Evolutionary conservation across 2,797 vertebrate species (phyloP), one percentile per base, ranked within the genome.

Genomic region (Morus bassanus): DNA sequence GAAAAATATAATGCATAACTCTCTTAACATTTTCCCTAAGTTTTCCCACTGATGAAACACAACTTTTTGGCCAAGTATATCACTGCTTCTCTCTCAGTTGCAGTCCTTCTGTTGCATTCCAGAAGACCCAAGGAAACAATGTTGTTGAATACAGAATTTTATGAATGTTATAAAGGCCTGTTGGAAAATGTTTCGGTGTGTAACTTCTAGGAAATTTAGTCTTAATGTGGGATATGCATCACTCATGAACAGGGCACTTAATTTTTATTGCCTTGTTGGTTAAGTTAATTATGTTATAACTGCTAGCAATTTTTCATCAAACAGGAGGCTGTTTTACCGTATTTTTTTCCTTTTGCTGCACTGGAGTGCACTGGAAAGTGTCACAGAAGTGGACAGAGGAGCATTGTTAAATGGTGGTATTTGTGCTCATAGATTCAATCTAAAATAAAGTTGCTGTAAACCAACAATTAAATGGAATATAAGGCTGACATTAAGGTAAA

Each of bases 251-350:
- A 57, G 60, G 30, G 56, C 21, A 50, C 63, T 83, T 83, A 83
- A 91, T 92, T 96, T 93, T 93, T 91, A 92, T 89, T 93, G 53
- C 67, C 60, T 91, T 88, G 56, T 77, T 95, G 60, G 54, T 84
- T 95, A 77, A 81, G 51, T 84, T 89, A 90, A 88, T 93, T 84
- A 59, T 4, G 1, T 76, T 89, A 72, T 46, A 89, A 93, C 57
- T 78, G 37, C 57, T 57, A 83, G 64, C 41, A 91, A 88, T 64
- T 90, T 94, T 95, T 88, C 76, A 91, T 70, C 90, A 88, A 97
- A 78, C 64, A 91, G 69, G 57, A 91, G 31, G 54, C 10, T 77
- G 25, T 33, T 94, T 91, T 89, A 77, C 41, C 9, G 1, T 37
- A 45, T 46, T 68, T 93, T 83, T 92, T 54, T 46, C 2, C 0